Base-by-base conservation (phyloP, 1,140 invertebrate species). In the Apis cerana region DNA sequence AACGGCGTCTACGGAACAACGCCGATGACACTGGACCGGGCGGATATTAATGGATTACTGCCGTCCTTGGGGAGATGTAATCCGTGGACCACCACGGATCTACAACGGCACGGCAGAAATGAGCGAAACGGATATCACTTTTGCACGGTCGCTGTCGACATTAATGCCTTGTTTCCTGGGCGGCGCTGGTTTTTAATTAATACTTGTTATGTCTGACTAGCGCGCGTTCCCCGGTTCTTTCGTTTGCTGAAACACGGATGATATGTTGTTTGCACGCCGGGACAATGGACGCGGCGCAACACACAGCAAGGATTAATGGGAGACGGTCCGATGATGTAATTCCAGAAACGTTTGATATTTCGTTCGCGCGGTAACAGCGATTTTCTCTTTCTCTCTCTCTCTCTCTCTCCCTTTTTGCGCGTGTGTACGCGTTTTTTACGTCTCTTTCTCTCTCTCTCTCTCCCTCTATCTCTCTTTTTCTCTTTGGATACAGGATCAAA, bases 111-210 rank as follows among this genome's bases (percentile, higher is more conserved):
- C 64, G 52, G 54, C 65, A 62, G 68, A 64, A 74, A 67, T 71
- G 61, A 72, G 75, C 65, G 72, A 80, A 84, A 78, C 70, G 76
- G 54, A 83, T 76, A 83, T 80, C 80, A 80, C 75, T 17, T 69
- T 78, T 77, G 61, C 61, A n/a, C 56, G 56, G 50, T n/a, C 17
- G 56, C 48, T 50, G 77, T 62, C 69, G 65, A 59, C 54, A 23
- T 76, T 76, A 82, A 85, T 80, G 52, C 75, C 65, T 80, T 86
- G 80, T 87, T 83, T 71, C 75, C 81, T 74, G 65, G 65, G 61
- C 61, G 75, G 68, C 82, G 70, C 70, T 82, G 80, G 58, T 86
- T 87, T 87, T 86, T 83, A 70, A 85, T 83, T 82, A 82, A 75
- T 74, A 50, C 59, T 64, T 76, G 61, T 76, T 82, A 81, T 64